Conservation (phyloP, 2,888 invertebrate genomes). For the Stenurella melanura region DNA sequence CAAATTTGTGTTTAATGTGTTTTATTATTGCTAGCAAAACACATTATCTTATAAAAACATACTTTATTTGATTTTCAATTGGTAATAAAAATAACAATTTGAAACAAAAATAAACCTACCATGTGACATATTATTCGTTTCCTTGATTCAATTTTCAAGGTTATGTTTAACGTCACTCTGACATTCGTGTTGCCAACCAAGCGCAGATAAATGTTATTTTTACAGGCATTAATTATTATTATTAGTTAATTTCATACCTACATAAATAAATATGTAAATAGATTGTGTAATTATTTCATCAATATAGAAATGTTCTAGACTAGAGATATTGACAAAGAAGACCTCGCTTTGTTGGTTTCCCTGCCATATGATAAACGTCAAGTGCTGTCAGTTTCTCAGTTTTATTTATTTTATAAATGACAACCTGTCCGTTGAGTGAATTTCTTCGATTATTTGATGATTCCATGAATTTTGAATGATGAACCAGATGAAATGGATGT, state of each 20-base stretch:
- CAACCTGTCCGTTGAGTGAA: not conserved
- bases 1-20: not conserved
- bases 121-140: conserved; percentile 16
- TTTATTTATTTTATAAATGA: conserved; percentile 20
- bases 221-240: not conserved
- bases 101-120: conserved; percentile 20
- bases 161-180: conserved; percentile 5
- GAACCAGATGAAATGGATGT: conserved; percentile 69
- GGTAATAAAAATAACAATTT: conserved; percentile 8
- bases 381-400: not conserved
- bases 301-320: not conserved
- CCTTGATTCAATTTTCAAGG: conserved; percentile 3
- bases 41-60: not conserved
- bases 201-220: not conserved
- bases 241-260: not conserved
- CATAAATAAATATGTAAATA: conserved; percentile 4
- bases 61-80: conserved; percentile 3
- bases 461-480: conserved; percentile 32
- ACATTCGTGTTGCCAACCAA: not conserved
- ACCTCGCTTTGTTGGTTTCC: not conserved
- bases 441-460: conserved; percentile 5
- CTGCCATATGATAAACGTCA: not conserved
- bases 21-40: conserved; percentile 5
- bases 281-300: not conserved
- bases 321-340: not conserved